Conservation (phyloP, 2,113 vertebrate genomes). For the Columbina picui region DNA sequence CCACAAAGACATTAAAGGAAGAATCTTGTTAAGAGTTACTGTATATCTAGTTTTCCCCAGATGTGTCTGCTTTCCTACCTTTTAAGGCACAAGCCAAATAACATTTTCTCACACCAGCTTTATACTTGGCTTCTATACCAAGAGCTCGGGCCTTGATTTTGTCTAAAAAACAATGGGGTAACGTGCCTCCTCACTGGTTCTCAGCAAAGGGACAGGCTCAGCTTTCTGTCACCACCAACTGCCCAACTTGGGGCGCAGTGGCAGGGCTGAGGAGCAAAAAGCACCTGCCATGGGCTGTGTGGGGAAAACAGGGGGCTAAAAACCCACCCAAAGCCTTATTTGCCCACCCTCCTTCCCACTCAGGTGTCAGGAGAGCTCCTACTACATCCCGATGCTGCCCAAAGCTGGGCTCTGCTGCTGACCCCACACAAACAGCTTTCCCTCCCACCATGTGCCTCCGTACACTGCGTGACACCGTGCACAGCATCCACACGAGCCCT, state of each 20-base stretch:
- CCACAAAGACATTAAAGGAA: background rate
- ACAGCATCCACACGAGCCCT: background rate
- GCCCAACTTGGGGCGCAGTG: background rate
- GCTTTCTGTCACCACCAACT: background rate
- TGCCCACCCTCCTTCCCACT: background rate
- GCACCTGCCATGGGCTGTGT: background rate
- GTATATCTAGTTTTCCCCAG: background rate
- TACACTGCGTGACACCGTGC: fast-evolving
- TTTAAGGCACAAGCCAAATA: background rate
- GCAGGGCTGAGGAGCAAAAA: background rate
- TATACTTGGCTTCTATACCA: background rate
- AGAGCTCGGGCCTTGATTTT: background rate
- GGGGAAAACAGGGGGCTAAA: background rate
- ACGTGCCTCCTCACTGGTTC: background rate
- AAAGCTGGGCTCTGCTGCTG: background rate
- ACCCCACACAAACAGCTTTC: background rate
- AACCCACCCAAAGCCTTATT: background rate
- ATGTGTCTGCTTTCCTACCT: background rate
- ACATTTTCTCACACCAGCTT: background rate
- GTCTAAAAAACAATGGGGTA: background rate
- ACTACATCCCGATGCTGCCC: background rate
- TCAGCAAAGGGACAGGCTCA: background rate
- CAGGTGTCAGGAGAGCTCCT: background rate
- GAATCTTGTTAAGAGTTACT: background rate
- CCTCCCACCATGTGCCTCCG: background rate